Conservation (phyloP, 2,113 vertebrate genomes). For the Cettia cetti region DNA sequence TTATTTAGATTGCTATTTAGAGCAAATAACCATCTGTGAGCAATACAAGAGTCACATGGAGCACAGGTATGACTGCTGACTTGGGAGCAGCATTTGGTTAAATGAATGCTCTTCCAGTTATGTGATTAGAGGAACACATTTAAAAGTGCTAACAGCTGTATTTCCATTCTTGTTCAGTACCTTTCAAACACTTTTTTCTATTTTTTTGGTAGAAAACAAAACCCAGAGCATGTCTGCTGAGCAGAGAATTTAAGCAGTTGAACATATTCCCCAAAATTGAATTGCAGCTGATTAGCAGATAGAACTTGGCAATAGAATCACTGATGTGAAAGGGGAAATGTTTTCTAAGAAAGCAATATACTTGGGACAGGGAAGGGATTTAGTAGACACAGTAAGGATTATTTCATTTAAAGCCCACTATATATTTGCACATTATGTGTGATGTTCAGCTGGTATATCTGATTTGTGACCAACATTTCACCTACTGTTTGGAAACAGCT, state of each 20-base stretch:
- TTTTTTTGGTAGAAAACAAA: neutral
- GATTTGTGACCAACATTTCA: neutral
- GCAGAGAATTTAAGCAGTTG: neutral
- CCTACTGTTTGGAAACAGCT: neutral
- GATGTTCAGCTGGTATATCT: neutral
- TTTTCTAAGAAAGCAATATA: neutral
- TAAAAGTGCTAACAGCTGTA: neutral
- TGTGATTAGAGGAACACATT: neutral
- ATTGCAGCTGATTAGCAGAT: neutral
- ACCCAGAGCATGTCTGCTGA: neutral
- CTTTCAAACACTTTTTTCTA: neutral
- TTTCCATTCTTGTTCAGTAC: neutral
- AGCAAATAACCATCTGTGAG: neutral
- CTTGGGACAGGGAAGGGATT: neutral
- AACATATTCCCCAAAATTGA: neutral
- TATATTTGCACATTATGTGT: neutral
- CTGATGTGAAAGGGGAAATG: neutral
- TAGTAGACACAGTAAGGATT: neutral
- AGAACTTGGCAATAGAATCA: neutral
- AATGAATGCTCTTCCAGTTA: neutral
- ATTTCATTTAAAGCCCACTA: neutral
- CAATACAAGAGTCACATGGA: neutral
- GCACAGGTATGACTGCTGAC: neutral
- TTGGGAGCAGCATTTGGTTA: neutral
- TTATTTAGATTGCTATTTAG: neutral